Evolutionary conservation across 2,888 invertebrate species (phyloP).

Genomic region (Eutolmus rufibarbis): DNA sequence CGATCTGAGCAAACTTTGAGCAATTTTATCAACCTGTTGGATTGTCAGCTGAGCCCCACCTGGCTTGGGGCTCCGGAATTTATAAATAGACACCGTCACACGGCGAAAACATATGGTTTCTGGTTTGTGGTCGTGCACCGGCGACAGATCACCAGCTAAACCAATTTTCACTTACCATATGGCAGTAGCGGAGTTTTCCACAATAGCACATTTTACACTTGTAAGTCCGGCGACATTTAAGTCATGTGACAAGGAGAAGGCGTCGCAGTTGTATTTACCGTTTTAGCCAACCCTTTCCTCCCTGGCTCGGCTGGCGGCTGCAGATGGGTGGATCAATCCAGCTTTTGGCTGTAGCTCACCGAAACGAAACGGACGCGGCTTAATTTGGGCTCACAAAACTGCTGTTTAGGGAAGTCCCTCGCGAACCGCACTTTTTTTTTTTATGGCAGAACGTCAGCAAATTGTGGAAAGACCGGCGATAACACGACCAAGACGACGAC

Average conservation of each 20-base stretch:
- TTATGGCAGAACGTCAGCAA: not conserved
- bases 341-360: not conserved
- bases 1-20: not conserved
- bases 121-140: not conserved
- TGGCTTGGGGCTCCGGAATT: not conserved
- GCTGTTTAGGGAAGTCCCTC: not conserved
- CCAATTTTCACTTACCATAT: slow-evolving; percentile 52
- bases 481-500: not conserved
- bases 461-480: not conserved
- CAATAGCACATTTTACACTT: slow-evolving; percentile 54
- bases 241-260: slow-evolving; percentile 6
- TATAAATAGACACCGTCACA: not conserved
- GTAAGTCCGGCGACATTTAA: slow-evolving; percentile 41
- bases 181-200: slow-evolving; percentile 54
- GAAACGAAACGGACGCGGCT: not conserved
- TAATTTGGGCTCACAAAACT: not conserved
- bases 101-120: slow-evolving; percentile 8
- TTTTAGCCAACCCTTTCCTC: not conserved
- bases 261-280: not conserved
- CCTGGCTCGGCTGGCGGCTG: not conserved
- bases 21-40: slow-evolving; percentile 30
- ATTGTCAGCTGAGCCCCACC: not conserved
- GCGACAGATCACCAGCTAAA: too few relatives aligned
- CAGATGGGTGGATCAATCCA: not conserved
- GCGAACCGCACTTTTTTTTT: not conserved